Evolutionary conservation across 2,113 vertebrate species (phyloP).

Genomic region (Saiga tatarica): DNA sequence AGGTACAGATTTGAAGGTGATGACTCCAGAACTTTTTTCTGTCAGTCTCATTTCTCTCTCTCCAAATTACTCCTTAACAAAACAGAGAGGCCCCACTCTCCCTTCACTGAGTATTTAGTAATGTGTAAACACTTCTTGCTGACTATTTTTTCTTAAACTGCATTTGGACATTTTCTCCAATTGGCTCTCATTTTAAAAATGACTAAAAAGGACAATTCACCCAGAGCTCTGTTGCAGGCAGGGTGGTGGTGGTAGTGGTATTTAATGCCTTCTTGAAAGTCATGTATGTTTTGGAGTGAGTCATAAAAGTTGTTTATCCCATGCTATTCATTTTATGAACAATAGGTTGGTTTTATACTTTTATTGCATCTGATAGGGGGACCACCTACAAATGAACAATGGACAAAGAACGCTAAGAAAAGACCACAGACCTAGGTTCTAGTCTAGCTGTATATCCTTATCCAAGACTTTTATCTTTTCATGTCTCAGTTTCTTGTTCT

Average conservation of each 20-base stretch:
- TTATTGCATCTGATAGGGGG: background rate
- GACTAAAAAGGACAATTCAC: constrained; percentile 21
- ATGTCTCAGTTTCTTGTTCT: background rate
- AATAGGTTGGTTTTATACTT: constrained; percentile 26
- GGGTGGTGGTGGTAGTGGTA: background rate
- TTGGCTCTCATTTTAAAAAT: constrained; percentile 35
- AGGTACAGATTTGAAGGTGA: background rate
- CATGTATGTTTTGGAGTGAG: background rate
- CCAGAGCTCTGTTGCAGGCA: background rate
- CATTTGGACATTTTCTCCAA: background rate
- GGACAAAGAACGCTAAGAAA: background rate
- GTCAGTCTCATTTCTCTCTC: background rate
- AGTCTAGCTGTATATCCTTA: background rate
- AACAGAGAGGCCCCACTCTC: constrained; percentile 15
- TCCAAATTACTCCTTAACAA: background rate
- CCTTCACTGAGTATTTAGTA: constrained; percentile 15
- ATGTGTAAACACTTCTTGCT: background rate
- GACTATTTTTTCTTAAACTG: background rate
- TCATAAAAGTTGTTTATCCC: background rate
- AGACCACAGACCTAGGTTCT: background rate
- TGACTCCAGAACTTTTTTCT: background rate
- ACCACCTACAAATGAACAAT: constrained; percentile 35
- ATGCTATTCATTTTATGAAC: constrained; percentile 27
- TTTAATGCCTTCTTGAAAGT: constrained; percentile 3
- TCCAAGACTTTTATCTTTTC: background rate